Base-by-base conservation (phyloP, 2,797 vertebrate genomes). In the Protonibea diacanthus region DNA sequence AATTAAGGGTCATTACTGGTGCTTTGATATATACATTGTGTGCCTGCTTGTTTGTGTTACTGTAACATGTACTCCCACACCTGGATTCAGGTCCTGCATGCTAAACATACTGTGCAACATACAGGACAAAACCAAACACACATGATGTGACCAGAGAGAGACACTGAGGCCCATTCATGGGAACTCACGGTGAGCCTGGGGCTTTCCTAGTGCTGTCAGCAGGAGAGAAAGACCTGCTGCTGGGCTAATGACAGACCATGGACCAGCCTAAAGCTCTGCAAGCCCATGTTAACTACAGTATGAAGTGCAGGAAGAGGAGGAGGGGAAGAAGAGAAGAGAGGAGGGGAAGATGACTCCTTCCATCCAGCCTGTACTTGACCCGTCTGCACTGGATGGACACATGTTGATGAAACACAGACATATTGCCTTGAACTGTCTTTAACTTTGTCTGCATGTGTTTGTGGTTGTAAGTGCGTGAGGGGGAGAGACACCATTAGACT, bases 221-320 rank as follows among this genome's bases (percentile, higher is more conserved):
- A 82, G 82, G 87, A 67, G 66, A 87, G 58, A 80, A 27, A 70
- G 78, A 82, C 74, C 86, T 84, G 82, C 84, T 86, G 88, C 88
- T 90, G 83, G 77, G 82, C 75, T 92, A 89, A 89, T 92, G 77
- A 92, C 73, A 91, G 89, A 71, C 74, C 74, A 64, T 1, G n/a
- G 70, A 70, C 6, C 74, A 69, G 58, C 82, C 76, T 53, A n/a
- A 74, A 84, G 74, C 68, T 38, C 65, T 58, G 53, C 45, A 83
- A 59, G 79, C 55, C 74, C 27, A 68, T 61, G 69, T 81, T 83
- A 83, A 84, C 42, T 40, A 27, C 6, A 62, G 58, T 58, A 76
- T 51, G 78, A 77, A 49, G 42, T 66, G 20, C 56, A 76, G 8
- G 49, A 76, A 21, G 52, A 64, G 38, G 38, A 27, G 15, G 21